These are phyloP conservation scores for Salminus brasiliensis DNA, from an alignment of 2,113 vertebrate species.

Conservation along the genomic window DNA sequence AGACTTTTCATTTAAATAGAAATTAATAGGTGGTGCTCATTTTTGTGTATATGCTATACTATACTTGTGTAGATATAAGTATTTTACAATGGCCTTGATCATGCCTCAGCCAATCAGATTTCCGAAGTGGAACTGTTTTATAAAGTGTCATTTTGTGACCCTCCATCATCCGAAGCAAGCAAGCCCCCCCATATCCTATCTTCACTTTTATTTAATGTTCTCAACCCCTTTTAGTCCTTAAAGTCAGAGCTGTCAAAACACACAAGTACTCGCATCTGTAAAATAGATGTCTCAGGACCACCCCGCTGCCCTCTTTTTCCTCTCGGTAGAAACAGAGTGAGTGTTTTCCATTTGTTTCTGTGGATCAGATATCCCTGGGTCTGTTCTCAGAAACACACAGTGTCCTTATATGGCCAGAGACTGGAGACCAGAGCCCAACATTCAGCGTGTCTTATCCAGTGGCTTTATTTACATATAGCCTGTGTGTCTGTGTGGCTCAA, in stretches of 20 bases:
- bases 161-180: background rate
- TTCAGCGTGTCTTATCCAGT: conserved; percentile 59
- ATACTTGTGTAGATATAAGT: too few relatives aligned
- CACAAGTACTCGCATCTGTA: conserved; percentile 20
- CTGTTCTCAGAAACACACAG: conserved; percentile 62
- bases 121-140: background rate
- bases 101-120: background rate
- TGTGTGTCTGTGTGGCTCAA: conserved; percentile 23
- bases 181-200: background rate
- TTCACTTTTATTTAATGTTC: conserved; percentile 1
- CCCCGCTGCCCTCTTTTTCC: conserved; percentile 8
- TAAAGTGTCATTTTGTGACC: background rate
- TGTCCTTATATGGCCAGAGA: conserved; percentile 76
- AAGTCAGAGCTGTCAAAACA: conserved; percentile 42
- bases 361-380: conserved; percentile 70
- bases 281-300: conserved; percentile 36
- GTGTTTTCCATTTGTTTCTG: conserved; percentile 73
- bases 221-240: conserved; percentile 15
- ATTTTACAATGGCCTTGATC: background rate
- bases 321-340: conserved; percentile 54
- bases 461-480: conserved; percentile 69
- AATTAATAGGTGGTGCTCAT: background rate
- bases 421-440: conserved; percentile 50
- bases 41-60: background rate
- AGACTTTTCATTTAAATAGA: background rate